Evolutionary conservation across 2,888 invertebrate species (phyloP).

Genomic region (Rhamphomyia laevipes): DNA sequence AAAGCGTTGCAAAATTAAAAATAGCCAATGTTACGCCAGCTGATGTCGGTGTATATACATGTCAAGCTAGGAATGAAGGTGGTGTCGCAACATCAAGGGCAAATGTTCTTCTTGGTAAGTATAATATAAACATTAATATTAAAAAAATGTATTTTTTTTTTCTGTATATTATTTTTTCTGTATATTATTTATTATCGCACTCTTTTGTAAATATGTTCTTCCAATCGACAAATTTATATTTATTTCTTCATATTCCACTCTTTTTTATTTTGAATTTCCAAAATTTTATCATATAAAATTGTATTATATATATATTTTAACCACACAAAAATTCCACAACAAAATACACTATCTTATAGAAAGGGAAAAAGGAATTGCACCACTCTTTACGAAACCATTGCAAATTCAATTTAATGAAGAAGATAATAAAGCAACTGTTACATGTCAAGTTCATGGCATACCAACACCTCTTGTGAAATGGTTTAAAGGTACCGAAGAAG

Average conservation of each 20-base stretch:
- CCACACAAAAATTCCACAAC: background rate
- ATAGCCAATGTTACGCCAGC: conserved; percentile 54
- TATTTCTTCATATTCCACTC: conserved; percentile 2
- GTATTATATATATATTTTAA: background rate
- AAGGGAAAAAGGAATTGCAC: conserved; percentile 57
- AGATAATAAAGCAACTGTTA: conserved; percentile 48
- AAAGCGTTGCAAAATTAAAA: conserved; percentile 56
- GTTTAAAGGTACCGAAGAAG: conserved; percentile 51
- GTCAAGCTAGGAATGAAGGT: conserved; percentile 59
- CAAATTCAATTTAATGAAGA: conserved; percentile 53
- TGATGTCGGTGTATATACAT: conserved; percentile 66
- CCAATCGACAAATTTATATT: conserved; percentile 9
- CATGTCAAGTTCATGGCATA: conserved; percentile 54
- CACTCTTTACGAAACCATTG: conserved; percentile 52
- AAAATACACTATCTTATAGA: conserved; percentile 38
- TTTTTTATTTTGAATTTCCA: background rate
- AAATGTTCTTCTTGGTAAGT: conserved; percentile 58
- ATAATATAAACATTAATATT: background rate
- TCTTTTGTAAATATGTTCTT: background rate
- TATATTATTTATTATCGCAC: background rate
- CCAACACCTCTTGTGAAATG: conserved; percentile 62
- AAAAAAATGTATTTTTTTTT: background rate
- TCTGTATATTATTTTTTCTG: background rate
- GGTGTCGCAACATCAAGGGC: conserved; percentile 68
- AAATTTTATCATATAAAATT: background rate